A percentile compares a stretch with the other conserved stretches of the same genome.
Conservation (phyloP, 2,888 invertebrate species). For the Chironomus riparius region DNA sequence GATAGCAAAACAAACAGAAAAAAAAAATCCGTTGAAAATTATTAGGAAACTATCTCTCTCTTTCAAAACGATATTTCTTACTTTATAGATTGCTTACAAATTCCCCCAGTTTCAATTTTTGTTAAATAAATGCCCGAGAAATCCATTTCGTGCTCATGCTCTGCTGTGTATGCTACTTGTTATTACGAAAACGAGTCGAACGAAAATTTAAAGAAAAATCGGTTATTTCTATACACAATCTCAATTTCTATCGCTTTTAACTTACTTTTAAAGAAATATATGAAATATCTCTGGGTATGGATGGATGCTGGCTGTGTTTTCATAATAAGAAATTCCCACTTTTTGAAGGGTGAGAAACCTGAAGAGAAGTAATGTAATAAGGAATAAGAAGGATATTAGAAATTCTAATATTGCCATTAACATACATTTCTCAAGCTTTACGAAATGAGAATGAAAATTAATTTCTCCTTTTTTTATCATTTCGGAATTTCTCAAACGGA, state of each 20-base stretch:
- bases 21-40: background rate
- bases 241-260: background rate
- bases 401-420: background rate
- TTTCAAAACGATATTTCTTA: too few species aligned
- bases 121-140: background rate
- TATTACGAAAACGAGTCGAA: background rate
- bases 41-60: background rate
- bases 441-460: background rate
- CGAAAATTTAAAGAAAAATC: background rate
- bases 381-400: background rate
- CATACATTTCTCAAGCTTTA: background rate
- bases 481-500: background rate
- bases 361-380: background rate
- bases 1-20: background rate
- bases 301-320: background rate
- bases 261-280: background rate
- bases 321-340: background rate
- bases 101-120: background rate
- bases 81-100: background rate
- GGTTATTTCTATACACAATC: background rate
- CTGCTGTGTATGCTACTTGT: background rate
- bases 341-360: background rate
- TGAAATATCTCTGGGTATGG: background rate
- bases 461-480: background rate
- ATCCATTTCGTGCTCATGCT: background rate